Evolutionary conservation across 2,797 vertebrate genomes (phyloP).

Genomic region (Alectoris magna): DNA sequence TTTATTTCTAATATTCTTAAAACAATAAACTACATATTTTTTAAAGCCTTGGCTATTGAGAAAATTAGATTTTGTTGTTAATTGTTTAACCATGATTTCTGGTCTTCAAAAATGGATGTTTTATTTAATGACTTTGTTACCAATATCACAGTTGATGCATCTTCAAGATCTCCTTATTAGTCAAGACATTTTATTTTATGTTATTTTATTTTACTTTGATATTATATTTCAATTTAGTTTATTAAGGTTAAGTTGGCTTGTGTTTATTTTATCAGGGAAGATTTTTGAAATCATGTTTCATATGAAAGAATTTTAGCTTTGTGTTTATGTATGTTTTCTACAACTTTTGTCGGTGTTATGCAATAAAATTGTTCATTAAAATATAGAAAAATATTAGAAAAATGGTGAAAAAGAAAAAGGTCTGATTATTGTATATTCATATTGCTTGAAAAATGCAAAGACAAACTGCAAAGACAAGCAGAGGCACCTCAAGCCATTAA

Average conservation of each 20-base stretch:
- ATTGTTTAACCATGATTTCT: background rate
- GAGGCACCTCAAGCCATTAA: background rate
- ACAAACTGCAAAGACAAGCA: background rate
- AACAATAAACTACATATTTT: background rate
- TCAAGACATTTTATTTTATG: background rate
- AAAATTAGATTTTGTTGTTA: background rate
- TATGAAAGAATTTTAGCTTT: background rate
- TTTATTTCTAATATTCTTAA: background rate
- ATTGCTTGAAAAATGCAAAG: background rate
- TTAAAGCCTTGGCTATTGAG: background rate
- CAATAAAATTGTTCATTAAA: background rate
- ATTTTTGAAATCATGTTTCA: background rate
- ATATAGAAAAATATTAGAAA: background rate
- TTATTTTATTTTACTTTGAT: background rate
- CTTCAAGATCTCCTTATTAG: background rate
- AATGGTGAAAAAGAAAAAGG: background rate
- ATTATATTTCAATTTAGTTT: background rate
- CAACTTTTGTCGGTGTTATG: rapidly evolving
- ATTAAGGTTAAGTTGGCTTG: background rate
- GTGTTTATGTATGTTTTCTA: rapidly evolving
- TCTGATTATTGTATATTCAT: background rate
- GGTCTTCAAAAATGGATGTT: background rate
- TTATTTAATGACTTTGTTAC: background rate
- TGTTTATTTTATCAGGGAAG: background rate
- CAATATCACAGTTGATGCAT: background rate